phyloP scores from a whole-genome alignment of 1,140 invertebrate genomes.

The Drosophila willistoni region DNA sequence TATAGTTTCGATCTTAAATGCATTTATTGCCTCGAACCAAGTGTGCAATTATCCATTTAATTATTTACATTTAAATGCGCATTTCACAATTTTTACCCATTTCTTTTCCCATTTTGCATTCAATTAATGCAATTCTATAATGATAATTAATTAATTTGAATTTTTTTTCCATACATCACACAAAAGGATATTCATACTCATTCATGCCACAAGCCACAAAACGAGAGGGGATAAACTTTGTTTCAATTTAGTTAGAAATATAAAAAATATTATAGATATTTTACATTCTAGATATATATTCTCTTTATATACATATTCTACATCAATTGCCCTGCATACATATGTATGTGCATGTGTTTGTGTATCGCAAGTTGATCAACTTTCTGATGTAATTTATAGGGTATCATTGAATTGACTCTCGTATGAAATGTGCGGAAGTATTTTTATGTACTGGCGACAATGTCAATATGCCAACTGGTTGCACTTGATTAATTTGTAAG shows the following conservation, averaged over 20 bases:
- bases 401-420: not conserved
- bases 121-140: conserved; percentile 68
- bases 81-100: conserved; percentile 21
- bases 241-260: too few relatives aligned
- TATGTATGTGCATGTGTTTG: too few relatives aligned
- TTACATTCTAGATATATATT: too few relatives aligned
- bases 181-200: not conserved
- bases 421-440: conserved; percentile 22
- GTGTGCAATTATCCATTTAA: conserved; percentile 45
- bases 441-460: conserved; percentile 48
- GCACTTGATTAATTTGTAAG: conserved; percentile 68
- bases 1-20: conserved; percentile 8
- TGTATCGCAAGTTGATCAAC: too few relatives aligned
- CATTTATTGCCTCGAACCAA: conserved; percentile 12
- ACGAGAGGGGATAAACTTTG: not conserved
- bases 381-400: not conserved
- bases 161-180: conserved; percentile 19
- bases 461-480: conserved; percentile 66
- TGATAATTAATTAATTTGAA: conserved; percentile 69
- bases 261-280: too few relatives aligned
- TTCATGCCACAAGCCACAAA: not conserved
- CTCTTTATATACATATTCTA: too few relatives aligned
- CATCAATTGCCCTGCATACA: too few relatives aligned
- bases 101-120: conserved; percentile 41
- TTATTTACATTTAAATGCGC: conserved; percentile 65